Base-by-base conservation (phyloP, 2,888 invertebrate genomes). In the Synergus laeviventris region DNA sequence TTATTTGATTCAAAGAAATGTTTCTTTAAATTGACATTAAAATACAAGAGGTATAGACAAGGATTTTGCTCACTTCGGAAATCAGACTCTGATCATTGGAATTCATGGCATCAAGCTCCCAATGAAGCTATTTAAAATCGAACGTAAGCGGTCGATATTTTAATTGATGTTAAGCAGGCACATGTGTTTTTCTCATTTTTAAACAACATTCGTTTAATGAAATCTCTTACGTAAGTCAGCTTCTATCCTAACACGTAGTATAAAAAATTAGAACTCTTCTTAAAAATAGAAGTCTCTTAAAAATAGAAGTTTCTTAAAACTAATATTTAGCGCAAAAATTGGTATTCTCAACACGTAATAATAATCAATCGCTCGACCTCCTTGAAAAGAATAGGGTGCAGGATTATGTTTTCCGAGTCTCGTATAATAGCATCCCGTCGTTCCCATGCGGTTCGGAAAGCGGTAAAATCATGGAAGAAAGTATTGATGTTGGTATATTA, bases 111-210 rank as follows among this genome's bases (percentile, higher is more conserved):
- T 16, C 45, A 16, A 5, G 16, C 16, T 0, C 1, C 16, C 75
- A 66, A 24, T 74, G 49, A 76, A 81, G 84, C 82, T 85, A 84
- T 87, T 87, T 86, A 84, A 82, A 82, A 85, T 84, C 79, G 80
- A 73, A 76, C 81, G 79, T 81, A 76, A 78, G 78, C 76, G 80
- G 81, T 79, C 78, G 78, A 80, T n/a, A n/a, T 79, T 81, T 81
- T 86, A 86, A 88, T 88, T 88, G 88, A 88, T 85, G 83, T 85
- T 87, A 86, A 84, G 81, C 88, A 88, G 88, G 87, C 79, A 83
- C 85, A 81, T 84, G 83, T 85, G 83, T 84, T 83, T 83, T 84
- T 84, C 14, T 14, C 11, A 12, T 11, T 42, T 49, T 49, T 12
- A 16, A 12, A 16, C 5, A 49, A 49, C 45, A 49, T 49, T n/a